Evolutionary conservation across 2,113 vertebrate species (phyloP), one percentile per base, ranked within the genome.

Genomic region (Anolis sagrei): DNA sequence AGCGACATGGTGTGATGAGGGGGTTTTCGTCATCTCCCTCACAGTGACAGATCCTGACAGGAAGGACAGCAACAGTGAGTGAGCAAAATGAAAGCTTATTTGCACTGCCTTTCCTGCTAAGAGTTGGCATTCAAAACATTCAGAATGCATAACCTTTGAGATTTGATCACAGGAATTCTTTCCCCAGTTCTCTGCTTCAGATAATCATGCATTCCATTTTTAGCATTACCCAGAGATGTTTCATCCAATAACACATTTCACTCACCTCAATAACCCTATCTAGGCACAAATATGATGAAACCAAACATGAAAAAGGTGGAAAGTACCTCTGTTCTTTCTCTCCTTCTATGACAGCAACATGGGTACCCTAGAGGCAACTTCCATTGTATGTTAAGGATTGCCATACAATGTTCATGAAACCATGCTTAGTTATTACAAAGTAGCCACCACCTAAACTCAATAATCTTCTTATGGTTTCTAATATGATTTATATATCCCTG

Each of bases 11-110:
- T 4, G 97, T 98, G 93, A 99, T 99, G 94, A 99, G 95, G 0
- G 97, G 97, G 79, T 94, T 98, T 78, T 99, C 98, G 21, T 99
- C 98, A 6, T 99, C 99, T 29, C 98, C 98, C 96, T 99, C 98
- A 88, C 99, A 99, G 97, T 99, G 99, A 93, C 99, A 99, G 95
- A 99, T 99, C 96, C 99, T 99, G 93, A 39, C 90, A 84, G 92
- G 87, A 93, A 91, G 95, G 86, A 96, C n/a, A 95, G 83, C 79
- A 82, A 91, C 1, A 92, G 68, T 0, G 0, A 48, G 78, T 86
- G 9, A 79, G 69, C 49, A 61, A 4, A 1, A 32, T 51, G 84
- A 83, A 90, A 83, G 1, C 74, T 90, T 85, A 87, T 88, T 92
- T 86, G 85, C 76, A 73, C 14, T 0, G 64, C 32, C 70, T 81